Conservation (phyloP, 64 coral and sea anemone genomes). For the Hydrozoanthus tunicans region DNA sequence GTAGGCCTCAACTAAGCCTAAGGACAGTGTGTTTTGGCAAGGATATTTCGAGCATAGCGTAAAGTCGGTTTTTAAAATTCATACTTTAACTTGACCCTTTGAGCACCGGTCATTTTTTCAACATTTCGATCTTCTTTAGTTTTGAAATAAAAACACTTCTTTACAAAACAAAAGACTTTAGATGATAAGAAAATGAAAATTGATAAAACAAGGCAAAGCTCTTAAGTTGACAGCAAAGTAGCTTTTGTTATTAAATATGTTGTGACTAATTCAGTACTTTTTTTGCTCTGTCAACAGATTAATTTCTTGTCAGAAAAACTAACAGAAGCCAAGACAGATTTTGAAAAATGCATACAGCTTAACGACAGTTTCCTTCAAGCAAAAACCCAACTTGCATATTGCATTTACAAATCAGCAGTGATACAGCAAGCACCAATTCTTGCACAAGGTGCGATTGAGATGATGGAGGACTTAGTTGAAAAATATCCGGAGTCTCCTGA, state of each 20-base stretch:
- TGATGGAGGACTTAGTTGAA: constrained; percentile 77
- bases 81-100: no score
- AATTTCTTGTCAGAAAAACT: constrained; percentile 89
- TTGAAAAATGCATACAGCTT: constrained; percentile 90
- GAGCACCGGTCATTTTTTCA: no score
- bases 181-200: no score
- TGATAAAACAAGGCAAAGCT: no score
- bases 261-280: background rate
- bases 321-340: constrained; percentile 84
- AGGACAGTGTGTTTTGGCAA: no score
- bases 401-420: constrained; percentile 90
- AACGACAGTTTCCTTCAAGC: constrained; percentile 84
- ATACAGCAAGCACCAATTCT: constrained; percentile 74
- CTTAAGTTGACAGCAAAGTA: no score
- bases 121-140: no score
- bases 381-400: constrained; percentile 89
- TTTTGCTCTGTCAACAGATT: constrained; percentile 59
- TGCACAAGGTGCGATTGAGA: constrained; percentile 72
- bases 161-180: no score
- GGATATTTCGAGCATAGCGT: no score
- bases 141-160: no score
- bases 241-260: background rate
- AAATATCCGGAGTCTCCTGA: constrained; percentile 78
- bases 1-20: no score
- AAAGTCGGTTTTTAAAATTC: no score